These are phyloP conservation scores for Clusia tigrina DNA, from an alignment of 2,888 invertebrate species.

Conservation along the genomic window DNA sequence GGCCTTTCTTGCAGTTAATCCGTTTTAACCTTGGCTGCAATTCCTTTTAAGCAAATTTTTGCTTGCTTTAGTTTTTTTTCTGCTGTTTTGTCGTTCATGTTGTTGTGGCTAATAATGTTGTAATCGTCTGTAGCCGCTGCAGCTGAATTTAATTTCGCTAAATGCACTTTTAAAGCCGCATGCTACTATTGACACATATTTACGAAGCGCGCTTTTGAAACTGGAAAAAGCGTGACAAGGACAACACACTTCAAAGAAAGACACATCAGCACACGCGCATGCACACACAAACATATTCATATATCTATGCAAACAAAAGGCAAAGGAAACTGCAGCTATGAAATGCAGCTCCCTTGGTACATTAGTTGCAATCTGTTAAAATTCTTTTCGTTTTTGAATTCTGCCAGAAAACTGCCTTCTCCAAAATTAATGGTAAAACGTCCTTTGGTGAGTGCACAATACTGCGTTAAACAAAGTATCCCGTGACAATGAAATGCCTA, in stretches of 20 bases:
- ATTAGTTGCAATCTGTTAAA: too few relatives aligned
- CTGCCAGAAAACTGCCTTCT: neutral
- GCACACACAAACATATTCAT: neutral
- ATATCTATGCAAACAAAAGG: neutral
- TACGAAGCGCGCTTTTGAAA: neutral
- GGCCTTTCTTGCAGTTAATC: conserved; percentile 25
- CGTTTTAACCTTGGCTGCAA: conserved; percentile 43
- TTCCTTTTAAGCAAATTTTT: conserved; percentile 4
- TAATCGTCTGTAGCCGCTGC: neutral
- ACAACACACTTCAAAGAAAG: neutral
- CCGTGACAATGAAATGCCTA: too few relatives aligned
- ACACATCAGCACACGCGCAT: neutral
- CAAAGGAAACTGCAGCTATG: too few relatives aligned
- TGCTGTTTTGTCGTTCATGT: neutral
- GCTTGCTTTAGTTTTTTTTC: neutral
- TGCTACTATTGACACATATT: conserved; percentile 36
- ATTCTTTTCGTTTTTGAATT: too few relatives aligned
- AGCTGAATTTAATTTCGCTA: neutral
- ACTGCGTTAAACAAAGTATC: too few relatives aligned
- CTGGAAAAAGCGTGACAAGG: neutral
- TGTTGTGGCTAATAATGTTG: neutral
- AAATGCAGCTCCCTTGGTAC: too few relatives aligned
- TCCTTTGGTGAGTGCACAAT: too few relatives aligned
- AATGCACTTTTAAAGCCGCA: conserved; percentile 9
- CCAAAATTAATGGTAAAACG: neutral